Base-by-base conservation (phyloP, 2,113 vertebrate genomes). In the Zosterops lateralis region DNA sequence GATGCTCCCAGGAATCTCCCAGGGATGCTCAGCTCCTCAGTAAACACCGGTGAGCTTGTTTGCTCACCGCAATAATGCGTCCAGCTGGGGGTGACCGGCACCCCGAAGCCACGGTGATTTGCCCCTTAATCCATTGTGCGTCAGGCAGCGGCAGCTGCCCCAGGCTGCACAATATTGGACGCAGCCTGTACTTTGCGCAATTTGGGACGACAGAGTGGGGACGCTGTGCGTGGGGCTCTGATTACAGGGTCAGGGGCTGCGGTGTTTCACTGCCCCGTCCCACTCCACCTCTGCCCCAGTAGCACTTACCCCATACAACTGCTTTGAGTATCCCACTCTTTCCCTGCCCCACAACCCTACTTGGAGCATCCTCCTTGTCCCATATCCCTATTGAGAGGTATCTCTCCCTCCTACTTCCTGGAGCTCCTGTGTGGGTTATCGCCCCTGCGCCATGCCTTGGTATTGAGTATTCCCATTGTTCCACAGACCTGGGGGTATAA, bases 151-250 rank as follows among this genome's bases (percentile, higher is more conserved):
- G 67, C 40, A 1, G 66, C 87, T 57, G 95, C 94, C 95, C 85
- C 58, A 5, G 95, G 94, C 90, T 3, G 73, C 51, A 9, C 10
- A 0, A 47, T 58, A 28, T 54, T 4, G 6, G 10, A 2, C 31
- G 1, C 47, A 95, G 93, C 56, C 94, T 95, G 91, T 92, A 93
- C 57, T 96, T 96, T 93, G 88, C 62, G 36, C 64, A 91, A 89
- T 93, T 92, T 93, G 77, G 77, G 61, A 36, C 90, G 91, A 77
- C 28, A 6, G 70, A 40, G 61, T 50, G 61, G 66, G 87, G 81
- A 93, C 77, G 54, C 48, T 0, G 19, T 0, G 1, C 2, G 57
- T 71, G 65, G 73, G 80, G 65, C 68, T 72, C 76, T 95, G 95
- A 93, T 96, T 96, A 89, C 40, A 96, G 86, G 84, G 81, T 89